These are phyloP conservation scores for Drosophila arizonae DNA, from an alignment of 1,140 invertebrate genomes.

Conservation along the genomic window DNA sequence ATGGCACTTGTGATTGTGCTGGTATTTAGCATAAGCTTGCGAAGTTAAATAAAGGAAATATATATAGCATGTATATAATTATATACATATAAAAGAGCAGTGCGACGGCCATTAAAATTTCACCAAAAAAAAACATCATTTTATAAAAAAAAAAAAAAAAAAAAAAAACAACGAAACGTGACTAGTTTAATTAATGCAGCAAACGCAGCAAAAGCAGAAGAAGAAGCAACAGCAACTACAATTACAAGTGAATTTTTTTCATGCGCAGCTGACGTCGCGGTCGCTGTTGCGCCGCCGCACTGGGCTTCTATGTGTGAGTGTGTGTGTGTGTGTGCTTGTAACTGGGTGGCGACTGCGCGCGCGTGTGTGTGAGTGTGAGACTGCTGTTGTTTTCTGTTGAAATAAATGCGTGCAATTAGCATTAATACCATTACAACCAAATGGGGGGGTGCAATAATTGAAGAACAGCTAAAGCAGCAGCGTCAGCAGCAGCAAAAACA, in stretches of 20 bases:
- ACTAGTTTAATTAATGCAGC: slow-evolving; percentile 72
- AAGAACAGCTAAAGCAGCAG: slow-evolving; percentile 32
- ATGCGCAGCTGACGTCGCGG: slow-evolving; percentile 51
- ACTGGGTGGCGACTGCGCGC: slow-evolving; percentile 49
- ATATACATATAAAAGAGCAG: slow-evolving; percentile 1
- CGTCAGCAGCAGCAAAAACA: slow-evolving; percentile 22
- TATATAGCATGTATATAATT: not conserved
- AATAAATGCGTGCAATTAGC: slow-evolving; percentile 74
- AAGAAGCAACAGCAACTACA: slow-evolving; percentile 41
- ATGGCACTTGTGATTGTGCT: not conserved
- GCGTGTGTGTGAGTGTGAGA: slow-evolving; percentile 12
- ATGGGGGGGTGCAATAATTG: slow-evolving; percentile 54
- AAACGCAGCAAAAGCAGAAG: slow-evolving; percentile 22
- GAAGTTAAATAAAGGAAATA: not conserved
- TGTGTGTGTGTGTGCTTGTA: slow-evolving; percentile 30
- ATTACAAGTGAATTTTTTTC: slow-evolving; percentile 66
- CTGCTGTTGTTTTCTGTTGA: slow-evolving; percentile 26
- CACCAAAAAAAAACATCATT: slow-evolving; percentile 31
- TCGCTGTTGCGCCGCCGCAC: slow-evolving; percentile 32
- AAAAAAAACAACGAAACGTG: slow-evolving; percentile 61
- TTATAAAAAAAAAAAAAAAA: slow-evolving; percentile 37
- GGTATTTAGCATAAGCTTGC: slow-evolving; percentile 13
- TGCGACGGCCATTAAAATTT: slow-evolving; percentile 46
- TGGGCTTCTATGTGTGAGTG: slow-evolving; percentile 20
- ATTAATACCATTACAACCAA: slow-evolving; percentile 69